Base-by-base conservation (phyloP, 1,140 invertebrate species). In the Drosophila asahinai region DNA sequence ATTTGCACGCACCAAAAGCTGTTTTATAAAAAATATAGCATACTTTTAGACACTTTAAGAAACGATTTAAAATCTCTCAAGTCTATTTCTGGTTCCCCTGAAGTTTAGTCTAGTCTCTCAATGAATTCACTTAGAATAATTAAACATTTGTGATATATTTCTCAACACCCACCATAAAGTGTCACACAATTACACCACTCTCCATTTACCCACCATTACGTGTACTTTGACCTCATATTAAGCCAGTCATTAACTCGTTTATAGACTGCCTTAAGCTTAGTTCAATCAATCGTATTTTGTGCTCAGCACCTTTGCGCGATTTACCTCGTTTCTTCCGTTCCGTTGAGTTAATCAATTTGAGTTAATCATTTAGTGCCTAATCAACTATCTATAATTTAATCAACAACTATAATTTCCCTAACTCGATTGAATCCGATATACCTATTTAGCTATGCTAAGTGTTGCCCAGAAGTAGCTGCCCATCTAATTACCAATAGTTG, bases 301-400 rank as follows among this genome's bases (percentile, higher is more conserved):
- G 80, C 83, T 82, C 81, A 66, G 72, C 67, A 77, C 86, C 78
- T 70, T 70, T 64, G 27, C 73, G 81, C 78, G 65, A 55, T 15
- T 15, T 81, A 81, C 17, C 59, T 80, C 8, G 45, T 80, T 27
- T 52, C 19, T 57, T 57, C 19, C 54, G 54, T 52, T 73, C 57
- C 54, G 19, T 66, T 61, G 27, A 66, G 66, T 71, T 87, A 63
- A 51, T 49, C 17, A 19, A 47, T 65, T 77, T 62, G 17, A 45
- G 38, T 65, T 66, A 27, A 63, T 66, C 27, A 52, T 72, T 75
- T 51, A 72, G 68, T 58, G 43, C 42, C 51, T 70, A 59, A 43
- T 9, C 7, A 52, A 36, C n/a, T n/a, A n/a, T n/a, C n/a, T n/a
- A n/a, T n/a, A n/a, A n/a, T n/a, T n/a, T n/a, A n/a, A n/a, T n/a